Evolutionary conservation across 2,888 invertebrate species (phyloP).

Genomic region (Nudaria mundana): DNA sequence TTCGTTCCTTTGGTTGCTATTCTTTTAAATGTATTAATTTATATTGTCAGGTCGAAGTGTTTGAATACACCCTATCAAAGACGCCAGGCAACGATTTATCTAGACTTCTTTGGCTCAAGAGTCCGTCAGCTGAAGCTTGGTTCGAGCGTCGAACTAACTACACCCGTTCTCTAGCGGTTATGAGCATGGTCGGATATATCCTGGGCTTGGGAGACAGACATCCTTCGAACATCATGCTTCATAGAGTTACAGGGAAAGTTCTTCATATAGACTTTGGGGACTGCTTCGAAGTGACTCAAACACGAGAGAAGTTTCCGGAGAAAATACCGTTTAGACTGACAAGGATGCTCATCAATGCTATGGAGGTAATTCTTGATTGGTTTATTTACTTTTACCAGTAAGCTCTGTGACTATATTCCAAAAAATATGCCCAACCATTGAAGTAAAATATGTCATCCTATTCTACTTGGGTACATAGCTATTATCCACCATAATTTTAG

Average conservation of each 20-base stretch:
- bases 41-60: constrained; percentile 95
- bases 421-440: too few relatives aligned
- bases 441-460: too few relatives aligned
- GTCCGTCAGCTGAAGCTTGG: constrained; percentile 99
- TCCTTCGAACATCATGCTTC: constrained; percentile 99
- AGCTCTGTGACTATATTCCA: neutral
- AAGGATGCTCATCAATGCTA: constrained; percentile 98
- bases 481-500: too few relatives aligned
- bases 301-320: constrained; percentile 98
- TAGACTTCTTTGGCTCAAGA: constrained; percentile 97
- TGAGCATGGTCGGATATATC: constrained; percentile 99
- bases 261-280: constrained; percentile 99
- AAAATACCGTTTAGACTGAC: constrained; percentile 98
- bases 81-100: constrained; percentile 97
- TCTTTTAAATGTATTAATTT: too few relatives aligned
- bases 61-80: constrained; percentile 97
- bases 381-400: neutral
- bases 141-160: constrained; percentile 98
- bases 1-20: too few relatives aligned
- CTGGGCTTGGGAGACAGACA: constrained; percentile 98
- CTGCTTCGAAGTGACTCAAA: constrained; percentile 99
- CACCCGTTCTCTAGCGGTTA: constrained; percentile 97
- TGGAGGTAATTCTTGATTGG: constrained; percentile 83
- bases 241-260: constrained; percentile 97
- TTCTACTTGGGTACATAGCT: too few relatives aligned